Percentiles rank a stretch among this genome's conserved stretches.
Evolutionary conservation across 2,113 vertebrate species (phyloP).

Genomic region (Micronycteris hirsuta): DNA sequence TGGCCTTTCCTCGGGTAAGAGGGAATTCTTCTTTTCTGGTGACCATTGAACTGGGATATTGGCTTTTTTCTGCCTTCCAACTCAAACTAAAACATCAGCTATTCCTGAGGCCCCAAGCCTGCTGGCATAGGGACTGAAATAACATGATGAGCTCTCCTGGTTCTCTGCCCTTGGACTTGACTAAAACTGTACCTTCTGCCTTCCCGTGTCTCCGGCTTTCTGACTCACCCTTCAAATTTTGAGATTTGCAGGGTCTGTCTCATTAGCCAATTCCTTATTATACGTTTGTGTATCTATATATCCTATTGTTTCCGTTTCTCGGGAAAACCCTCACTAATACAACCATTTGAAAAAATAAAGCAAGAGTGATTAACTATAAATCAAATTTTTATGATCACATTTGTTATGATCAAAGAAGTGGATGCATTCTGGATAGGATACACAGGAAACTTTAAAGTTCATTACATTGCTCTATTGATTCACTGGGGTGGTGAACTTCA

Average conservation of each 20-base stretch:
- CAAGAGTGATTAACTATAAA: not conserved
- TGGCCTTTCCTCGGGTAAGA: not conserved
- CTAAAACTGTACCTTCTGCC: not conserved
- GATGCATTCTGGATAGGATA: not conserved
- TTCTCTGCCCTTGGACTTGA: not conserved
- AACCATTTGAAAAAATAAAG: not conserved
- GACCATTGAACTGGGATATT: not conserved
- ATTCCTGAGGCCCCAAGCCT: not conserved
- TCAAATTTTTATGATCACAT: not conserved
- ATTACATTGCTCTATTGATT: not conserved
- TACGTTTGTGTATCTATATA: not conserved
- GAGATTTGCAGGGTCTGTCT: not conserved
- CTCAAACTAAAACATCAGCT: not conserved
- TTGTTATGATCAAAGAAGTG: not conserved
- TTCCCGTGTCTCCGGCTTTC: not conserved
- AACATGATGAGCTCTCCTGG: not conserved
- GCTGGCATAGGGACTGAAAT: not conserved
- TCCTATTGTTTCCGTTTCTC: not conserved
- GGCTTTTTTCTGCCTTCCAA: not conserved
- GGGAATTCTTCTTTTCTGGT: not conserved
- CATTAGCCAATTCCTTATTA: not conserved
- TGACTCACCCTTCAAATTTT: not conserved
- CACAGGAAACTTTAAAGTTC: not conserved
- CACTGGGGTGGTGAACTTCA: too few relatives aligned
- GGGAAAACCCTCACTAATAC: not conserved